Evolutionary conservation across 2,797 vertebrate species (phyloP).

Genomic region (Eulemur rubriventer): DNA sequence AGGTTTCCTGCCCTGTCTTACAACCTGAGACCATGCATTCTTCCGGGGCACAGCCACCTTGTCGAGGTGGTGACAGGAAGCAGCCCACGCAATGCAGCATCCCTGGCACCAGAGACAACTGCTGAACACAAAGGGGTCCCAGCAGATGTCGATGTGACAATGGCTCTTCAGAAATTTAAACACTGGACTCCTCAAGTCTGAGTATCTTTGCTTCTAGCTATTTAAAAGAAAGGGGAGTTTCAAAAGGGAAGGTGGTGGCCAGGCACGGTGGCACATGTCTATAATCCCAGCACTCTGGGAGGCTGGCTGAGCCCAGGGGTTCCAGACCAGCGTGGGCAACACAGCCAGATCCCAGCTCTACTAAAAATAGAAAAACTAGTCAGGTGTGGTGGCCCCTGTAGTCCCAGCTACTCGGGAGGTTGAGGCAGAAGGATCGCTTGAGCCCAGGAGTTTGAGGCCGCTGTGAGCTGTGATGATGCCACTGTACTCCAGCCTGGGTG

Average conservation of each 20-base stretch:
- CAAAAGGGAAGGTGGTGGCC: neutral
- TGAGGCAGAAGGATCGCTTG: neutral
- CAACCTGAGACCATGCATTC: too few relatives aligned
- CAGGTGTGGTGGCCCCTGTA: neutral
- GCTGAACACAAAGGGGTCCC: fast-evolving
- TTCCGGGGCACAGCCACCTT: neutral
- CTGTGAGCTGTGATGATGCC: neutral
- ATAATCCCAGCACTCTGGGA: neutral
- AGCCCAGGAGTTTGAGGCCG: neutral
- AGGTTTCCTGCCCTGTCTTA: neutral
- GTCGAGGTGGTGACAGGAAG: too few relatives aligned
- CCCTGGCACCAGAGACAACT: neutral
- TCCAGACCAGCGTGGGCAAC: neutral
- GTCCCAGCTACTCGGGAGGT: neutral
- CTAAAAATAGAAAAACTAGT: neutral
- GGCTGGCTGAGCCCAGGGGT: neutral
- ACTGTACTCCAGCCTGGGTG: neutral
- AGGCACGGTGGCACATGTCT: neutral
- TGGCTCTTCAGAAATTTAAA: neutral
- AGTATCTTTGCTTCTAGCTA: neutral
- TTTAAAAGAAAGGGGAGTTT: neutral
- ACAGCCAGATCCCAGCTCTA: neutral
- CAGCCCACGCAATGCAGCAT: neutral
- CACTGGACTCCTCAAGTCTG: neutral
- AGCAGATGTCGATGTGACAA: neutral